Conservation (phyloP, 2,113 vertebrate species). For the Oreochromis tanganicae region DNA sequence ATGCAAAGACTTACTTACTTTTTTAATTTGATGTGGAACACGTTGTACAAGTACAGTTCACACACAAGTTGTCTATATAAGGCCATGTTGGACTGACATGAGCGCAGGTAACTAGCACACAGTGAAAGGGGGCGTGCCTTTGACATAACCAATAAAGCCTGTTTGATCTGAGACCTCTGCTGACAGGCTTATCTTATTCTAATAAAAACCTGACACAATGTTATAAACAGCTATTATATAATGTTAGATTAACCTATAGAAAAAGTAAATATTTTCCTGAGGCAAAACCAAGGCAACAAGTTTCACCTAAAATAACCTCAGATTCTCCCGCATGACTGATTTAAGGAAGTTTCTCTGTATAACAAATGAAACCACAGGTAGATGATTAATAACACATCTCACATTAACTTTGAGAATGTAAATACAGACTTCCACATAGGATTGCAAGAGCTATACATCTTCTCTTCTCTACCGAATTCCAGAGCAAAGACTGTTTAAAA, state of each 20-base stretch:
- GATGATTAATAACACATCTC: background rate
- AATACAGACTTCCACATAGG: background rate
- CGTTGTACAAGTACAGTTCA: background rate
- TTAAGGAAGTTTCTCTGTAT: background rate
- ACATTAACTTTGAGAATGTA: background rate
- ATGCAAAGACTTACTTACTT: background rate
- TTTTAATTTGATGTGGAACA: background rate
- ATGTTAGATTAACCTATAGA: background rate
- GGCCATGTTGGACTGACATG: background rate
- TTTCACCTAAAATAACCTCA: background rate
- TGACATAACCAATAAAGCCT: background rate
- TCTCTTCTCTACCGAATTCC: background rate
- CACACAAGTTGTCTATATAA: slow-evolving; percentile 7
- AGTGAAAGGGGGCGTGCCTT: background rate
- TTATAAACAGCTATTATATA: background rate
- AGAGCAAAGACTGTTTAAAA: background rate
- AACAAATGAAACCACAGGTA: background rate
- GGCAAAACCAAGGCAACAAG: background rate
- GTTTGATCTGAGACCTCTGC: background rate
- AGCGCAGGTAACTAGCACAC: background rate
- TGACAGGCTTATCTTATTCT: background rate
- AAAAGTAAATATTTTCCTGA: background rate
- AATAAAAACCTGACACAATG: background rate
- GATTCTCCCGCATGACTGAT: background rate
- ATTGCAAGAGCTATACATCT: background rate